Evolutionary conservation across 2,113 vertebrate species (phyloP), one percentile per base, ranked within the genome.

Genomic region (Platysteira castanea): DNA sequence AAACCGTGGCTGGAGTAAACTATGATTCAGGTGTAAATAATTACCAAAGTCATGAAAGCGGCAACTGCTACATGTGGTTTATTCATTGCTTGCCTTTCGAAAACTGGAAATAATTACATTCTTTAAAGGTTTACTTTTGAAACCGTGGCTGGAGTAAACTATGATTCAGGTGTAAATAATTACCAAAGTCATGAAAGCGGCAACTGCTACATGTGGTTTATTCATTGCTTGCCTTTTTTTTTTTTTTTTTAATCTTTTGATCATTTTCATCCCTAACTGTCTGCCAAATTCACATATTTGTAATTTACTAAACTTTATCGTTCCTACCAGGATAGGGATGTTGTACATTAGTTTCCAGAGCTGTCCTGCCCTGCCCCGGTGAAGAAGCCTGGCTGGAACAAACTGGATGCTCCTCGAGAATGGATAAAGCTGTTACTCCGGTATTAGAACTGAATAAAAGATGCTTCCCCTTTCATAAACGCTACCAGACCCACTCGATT

Each of bases 111-210:
- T 90, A 90, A 96, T 95, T 95, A 96, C 26, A 93, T 84, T 50
- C 63, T 92, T 93, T 95, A 83, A 97, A 87, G 93, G 87, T 93
- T 96, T 94, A 56, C 89, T 84, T 91, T 96, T 73, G 60, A 92
- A 94, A 92, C 73, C 17, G 15, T 73, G n/a, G 39, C 65, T 60
- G 84, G 50, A 85, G 60, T 81, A 95, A 93, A 88, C 89, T 80
- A 52, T 23, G 80, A 88, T 89, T 97, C 95, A 96, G 96, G 96
- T 95, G 95, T 92, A 96, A 97, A 95, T 89, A 95, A 96, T 95
- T 93, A 96, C 88, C 63, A 39, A 89, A 89, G 87, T 49, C 89
- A 92, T 77, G 93, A 93, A 94, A 89, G 71, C n/a, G 2, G 87
- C 89, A 91, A 95, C 87, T 53, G 82, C 70, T 96, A 75, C 78